Conservation (phyloP, 1,140 invertebrate genomes). For the Parapsyche elsis region DNA sequence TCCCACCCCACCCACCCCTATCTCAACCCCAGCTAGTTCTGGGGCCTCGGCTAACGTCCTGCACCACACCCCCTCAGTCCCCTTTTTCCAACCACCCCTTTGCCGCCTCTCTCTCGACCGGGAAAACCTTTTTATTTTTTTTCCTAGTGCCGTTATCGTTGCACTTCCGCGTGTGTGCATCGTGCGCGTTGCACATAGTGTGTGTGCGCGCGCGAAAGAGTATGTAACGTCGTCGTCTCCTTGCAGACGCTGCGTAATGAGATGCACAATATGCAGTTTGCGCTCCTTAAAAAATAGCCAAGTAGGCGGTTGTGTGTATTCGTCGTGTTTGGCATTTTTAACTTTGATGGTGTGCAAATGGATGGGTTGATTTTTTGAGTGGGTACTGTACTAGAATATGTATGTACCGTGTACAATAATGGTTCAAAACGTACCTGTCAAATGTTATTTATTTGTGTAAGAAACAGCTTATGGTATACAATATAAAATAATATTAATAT, state of each 20-base stretch:
- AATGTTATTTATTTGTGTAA: no score
- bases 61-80: background rate
- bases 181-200: background rate
- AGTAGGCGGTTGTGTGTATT: no score
- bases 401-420: no score
- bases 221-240: no score
- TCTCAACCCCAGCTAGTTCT: background rate
- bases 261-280: background rate
- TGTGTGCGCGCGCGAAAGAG: background rate
- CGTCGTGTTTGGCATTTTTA: no score
- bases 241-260: background rate
- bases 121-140: conserved; percentile 45
- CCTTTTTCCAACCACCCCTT: conserved; percentile 7
- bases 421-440: no score
- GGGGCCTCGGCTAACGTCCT: background rate
- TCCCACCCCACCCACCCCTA: conserved; percentile 22
- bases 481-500: no score
- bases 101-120: conserved; percentile 3
- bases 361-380: no score
- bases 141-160: conserved; percentile 43
- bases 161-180: conserved; percentile 33
- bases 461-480: no score
- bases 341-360: no score
- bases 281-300: no score
- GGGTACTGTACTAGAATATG: no score